Evolutionary conservation across 2,888 invertebrate genomes (phyloP).

Genomic region (Eretmocerus hayati): DNA sequence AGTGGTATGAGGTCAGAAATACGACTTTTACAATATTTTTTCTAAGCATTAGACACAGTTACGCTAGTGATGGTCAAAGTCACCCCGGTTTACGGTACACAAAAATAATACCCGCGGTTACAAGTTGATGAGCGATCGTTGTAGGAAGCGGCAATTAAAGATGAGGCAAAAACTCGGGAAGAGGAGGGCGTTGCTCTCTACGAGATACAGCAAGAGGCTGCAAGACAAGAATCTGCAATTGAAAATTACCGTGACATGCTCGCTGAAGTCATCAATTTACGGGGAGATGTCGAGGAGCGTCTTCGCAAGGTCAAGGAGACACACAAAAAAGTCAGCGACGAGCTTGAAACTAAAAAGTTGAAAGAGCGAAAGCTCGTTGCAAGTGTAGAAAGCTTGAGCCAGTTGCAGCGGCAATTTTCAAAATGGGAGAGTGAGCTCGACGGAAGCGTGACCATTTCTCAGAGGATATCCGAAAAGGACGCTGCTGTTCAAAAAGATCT

Average conservation of each 20-base stretch:
- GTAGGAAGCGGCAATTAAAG: constrained; percentile 48
- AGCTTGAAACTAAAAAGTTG: constrained; percentile 44
- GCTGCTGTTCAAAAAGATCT: constrained; percentile 36
- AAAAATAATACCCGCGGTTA: no score
- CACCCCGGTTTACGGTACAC: no score
- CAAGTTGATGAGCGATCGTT: no score
- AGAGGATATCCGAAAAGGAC: constrained; percentile 59
- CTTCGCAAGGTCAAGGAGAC: constrained; percentile 48
- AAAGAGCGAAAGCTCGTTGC: constrained; percentile 29
- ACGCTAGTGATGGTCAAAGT: no score
- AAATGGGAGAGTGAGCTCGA: constrained; percentile 60
- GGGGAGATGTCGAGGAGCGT: constrained; percentile 50
- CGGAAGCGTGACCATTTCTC: constrained; percentile 56
- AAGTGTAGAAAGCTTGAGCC: constrained; percentile 55
- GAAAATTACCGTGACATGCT: constrained; percentile 54
- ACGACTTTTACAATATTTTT: no score
- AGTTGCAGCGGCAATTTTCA: constrained; percentile 54
- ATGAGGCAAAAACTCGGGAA: constrained; percentile 53
- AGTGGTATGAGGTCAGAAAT: no score
- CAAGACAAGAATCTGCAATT: constrained; percentile 51
- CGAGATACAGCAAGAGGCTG: constrained; percentile 57
- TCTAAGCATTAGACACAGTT: no score
- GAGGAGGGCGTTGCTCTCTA: constrained; percentile 55
- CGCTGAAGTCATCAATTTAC: constrained; percentile 49
- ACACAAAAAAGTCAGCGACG: constrained; percentile 48